Percentiles rank a stretch among this genome's conserved stretches.
Conservation (phyloP, 2,113 vertebrate genomes). For the Copsychus sechellarum region DNA sequence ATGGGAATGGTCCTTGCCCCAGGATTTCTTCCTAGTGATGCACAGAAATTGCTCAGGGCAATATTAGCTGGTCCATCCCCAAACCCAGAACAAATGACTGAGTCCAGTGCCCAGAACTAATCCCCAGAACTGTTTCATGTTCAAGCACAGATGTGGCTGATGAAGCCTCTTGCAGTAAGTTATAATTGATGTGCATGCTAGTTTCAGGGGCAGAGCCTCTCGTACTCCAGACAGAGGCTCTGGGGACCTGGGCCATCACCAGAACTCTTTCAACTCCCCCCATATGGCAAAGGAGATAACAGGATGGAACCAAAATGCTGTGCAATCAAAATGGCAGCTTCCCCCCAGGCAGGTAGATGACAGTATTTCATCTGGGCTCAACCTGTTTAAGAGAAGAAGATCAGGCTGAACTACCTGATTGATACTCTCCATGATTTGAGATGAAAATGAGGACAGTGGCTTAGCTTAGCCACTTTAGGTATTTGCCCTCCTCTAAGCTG, state of each 20-base stretch:
- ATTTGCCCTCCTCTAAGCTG: not conserved
- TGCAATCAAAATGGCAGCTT: not conserved
- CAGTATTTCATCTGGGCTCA: not conserved
- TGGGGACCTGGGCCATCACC: not conserved
- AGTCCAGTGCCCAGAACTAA: not conserved
- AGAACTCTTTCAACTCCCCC: not conserved
- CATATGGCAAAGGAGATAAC: not conserved
- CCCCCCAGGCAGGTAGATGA: not conserved
- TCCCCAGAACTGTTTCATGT: not conserved
- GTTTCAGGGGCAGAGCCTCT: not conserved
- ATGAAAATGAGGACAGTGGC: not conserved
- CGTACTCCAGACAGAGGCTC: not conserved
- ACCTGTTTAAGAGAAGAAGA: not conserved
- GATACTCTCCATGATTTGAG: accelerated
- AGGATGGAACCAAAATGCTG: not conserved
- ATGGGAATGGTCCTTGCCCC: not conserved
- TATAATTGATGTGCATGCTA: not conserved
- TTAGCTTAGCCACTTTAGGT: not conserved
- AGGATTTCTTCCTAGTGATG: not conserved
- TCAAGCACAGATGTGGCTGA: not conserved
- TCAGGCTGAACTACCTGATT: not conserved
- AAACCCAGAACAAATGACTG: not conserved
- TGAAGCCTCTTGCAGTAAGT: not conserved
- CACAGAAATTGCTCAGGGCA: not conserved
- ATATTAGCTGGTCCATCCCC: not conserved